A percentile compares a stretch with the other conserved stretches of the same genome.
Conservation (phyloP, 2,113 vertebrate genomes). For the Silurus glanis region DNA sequence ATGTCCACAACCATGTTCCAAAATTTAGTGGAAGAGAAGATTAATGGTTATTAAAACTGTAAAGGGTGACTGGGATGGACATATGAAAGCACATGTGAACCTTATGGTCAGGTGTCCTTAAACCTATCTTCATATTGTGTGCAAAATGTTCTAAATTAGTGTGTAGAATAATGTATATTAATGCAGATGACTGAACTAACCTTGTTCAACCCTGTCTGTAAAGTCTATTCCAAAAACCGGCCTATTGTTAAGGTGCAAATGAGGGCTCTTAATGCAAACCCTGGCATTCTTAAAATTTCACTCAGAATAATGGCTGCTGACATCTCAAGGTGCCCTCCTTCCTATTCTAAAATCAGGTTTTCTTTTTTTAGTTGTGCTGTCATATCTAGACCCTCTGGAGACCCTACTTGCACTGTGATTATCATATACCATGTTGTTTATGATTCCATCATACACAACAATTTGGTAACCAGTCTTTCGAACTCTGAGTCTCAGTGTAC, state of each 20-base stretch:
- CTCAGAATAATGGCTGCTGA: neutral
- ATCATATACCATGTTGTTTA: neutral
- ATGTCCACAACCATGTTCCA: no score
- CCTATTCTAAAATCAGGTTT: neutral
- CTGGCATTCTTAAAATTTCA: neutral
- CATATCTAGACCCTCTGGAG: neutral
- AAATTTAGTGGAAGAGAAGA: no score
- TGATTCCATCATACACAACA: neutral
- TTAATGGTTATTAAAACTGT: no score
- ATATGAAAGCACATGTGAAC: no score
- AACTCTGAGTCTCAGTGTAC: neutral
- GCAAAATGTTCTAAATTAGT: neutral
- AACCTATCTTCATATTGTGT: no score
- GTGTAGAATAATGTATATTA: neutral
- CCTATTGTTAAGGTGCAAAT: neutral
- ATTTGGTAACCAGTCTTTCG: neutral
- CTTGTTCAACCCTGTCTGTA: neutral
- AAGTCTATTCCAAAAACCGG: neutral
- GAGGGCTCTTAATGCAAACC: neutral
- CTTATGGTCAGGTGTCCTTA: no score
- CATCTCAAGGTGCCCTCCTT: neutral
- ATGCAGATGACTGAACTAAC: neutral
- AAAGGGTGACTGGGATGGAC: no score
- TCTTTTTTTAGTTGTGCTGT: slow-evolving; percentile 3
- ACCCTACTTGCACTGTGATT: neutral